Evolutionary conservation across 2,113 vertebrate genomes (phyloP).

Genomic region (Anser cygnoides): DNA sequence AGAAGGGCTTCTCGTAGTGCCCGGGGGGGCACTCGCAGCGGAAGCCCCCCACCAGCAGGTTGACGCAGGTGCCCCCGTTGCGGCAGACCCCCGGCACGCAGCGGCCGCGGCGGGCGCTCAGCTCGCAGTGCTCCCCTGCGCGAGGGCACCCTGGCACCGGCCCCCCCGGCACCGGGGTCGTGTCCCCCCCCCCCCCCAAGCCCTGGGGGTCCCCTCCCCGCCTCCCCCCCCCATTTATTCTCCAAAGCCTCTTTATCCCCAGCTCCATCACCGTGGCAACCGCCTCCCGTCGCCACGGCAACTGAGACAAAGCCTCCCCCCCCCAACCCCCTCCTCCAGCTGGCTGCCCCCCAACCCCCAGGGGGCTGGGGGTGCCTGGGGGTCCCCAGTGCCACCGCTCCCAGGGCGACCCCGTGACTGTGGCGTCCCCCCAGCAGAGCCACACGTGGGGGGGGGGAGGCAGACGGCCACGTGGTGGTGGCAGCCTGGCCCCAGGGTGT

Average conservation of each 20-base stretch:
- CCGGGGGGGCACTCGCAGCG: constrained; percentile 89
- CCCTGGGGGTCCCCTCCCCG: neutral
- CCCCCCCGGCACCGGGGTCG: neutral
- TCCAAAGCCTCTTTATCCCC: neutral
- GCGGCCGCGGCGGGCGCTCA: constrained; percentile 88
- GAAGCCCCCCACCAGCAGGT: constrained; percentile 93
- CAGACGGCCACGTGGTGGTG: neutral
- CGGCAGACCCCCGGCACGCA: constrained; percentile 87
- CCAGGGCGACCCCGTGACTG: neutral
- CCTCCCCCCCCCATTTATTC: neutral
- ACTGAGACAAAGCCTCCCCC: constrained; percentile 47
- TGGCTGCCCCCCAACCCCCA: neutral
- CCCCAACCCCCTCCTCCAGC: no score
- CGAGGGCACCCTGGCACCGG: neutral
- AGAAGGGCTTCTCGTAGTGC: constrained; percentile 91
- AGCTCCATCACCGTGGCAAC: constrained; percentile 56
- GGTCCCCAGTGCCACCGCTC: neutral
- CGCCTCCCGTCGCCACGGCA: constrained; percentile 61
- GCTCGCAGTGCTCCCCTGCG: constrained; percentile 87
- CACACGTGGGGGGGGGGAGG: neutral
- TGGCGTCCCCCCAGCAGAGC: neutral
- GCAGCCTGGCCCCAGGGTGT: neutral
- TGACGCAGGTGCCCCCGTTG: constrained; percentile 91
- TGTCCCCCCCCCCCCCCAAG: neutral
- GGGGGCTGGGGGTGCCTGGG: neutral